Percentiles rank a stretch among this genome's conserved stretches.
phyloP scores from a whole-genome alignment of 2,888 invertebrate genomes.

The Dryomyza anilis region DNA sequence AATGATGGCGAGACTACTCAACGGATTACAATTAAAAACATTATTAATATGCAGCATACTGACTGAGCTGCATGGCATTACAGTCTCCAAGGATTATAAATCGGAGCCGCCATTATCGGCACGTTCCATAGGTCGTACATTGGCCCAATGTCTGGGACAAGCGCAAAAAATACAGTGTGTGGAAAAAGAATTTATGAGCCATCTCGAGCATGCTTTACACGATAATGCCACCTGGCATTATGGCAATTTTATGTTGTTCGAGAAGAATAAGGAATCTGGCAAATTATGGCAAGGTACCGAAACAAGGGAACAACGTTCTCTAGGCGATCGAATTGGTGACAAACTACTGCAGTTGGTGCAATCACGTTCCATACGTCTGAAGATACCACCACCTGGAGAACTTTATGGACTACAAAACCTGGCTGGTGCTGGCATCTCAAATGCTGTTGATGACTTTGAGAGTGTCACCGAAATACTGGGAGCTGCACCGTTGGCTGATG shows the following conservation, averaged over 20 bases:
- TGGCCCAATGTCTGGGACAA: conserved; percentile 49
- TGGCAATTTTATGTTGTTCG: conserved; percentile 43
- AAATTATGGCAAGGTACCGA: not conserved
- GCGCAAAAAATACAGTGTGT: conserved; percentile 54
- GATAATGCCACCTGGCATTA: conserved; percentile 57
- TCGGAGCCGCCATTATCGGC: conserved; percentile 32
- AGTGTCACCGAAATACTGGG: conserved; percentile 15
- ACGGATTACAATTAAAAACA: too few relatives aligned
- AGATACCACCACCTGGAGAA: conserved; percentile 39
- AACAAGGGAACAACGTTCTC: conserved; percentile 26
- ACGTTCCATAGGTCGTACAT: conserved; percentile 41
- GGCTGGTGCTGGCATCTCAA: conserved; percentile 37
- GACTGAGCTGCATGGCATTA: too few relatives aligned
- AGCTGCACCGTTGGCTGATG: conserved; percentile 37
- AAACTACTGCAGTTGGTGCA: conserved; percentile 47
- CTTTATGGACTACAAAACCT: conserved; percentile 1
- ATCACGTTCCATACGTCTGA: conserved; percentile 46
- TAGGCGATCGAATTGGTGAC: conserved; percentile 35
- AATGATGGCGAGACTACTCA: not conserved
- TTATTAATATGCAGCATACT: too few relatives aligned
- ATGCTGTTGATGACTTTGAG: conserved; percentile 45
- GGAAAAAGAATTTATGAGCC: conserved; percentile 56
- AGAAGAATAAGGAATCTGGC: not conserved
- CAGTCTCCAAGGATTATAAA: conserved; percentile 11
- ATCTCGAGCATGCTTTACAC: conserved; percentile 60